Conservation (phyloP, 2,888 invertebrate genomes). For the Clivina fossor region DNA sequence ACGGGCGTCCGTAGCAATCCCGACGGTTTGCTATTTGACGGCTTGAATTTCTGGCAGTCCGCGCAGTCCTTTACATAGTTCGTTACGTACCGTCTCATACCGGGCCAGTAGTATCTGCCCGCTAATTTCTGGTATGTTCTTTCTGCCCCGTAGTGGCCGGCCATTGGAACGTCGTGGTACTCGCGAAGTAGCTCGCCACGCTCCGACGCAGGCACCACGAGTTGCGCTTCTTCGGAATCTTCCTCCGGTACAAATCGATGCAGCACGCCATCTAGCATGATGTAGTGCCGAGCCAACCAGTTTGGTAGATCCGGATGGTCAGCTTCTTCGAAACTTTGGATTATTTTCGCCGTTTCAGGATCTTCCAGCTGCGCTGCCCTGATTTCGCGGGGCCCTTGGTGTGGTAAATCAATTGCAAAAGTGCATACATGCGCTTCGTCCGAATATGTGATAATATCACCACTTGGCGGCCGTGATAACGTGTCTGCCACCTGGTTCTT, state of each 20-base stretch:
- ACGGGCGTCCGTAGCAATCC: slow-evolving; percentile 32
- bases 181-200: slow-evolving; percentile 25
- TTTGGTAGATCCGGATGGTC: slow-evolving; percentile 19
- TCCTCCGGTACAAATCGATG: slow-evolving; percentile 36
- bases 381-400: no score
- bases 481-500: no score
- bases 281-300: slow-evolving; percentile 40
- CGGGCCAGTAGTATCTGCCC: slow-evolving; percentile 35
- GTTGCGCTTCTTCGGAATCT: slow-evolving; percentile 25
- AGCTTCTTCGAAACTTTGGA: no score
- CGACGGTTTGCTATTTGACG: no score
- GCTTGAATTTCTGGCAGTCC: slow-evolving; percentile 37
- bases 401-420: no score
- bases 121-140: slow-evolving; percentile 26
- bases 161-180: slow-evolving; percentile 34
- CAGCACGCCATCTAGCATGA: slow-evolving; percentile 40
- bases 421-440: no score
- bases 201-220: slow-evolving; percentile 35
- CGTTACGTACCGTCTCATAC: slow-evolving; percentile 24
- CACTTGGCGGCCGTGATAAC: no score
- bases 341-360: no score
- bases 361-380: no score
- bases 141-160: slow-evolving; percentile 37
- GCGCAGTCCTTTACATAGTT: slow-evolving; percentile 31
- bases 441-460: no score